Conservation (phyloP, 2,888 invertebrate species). For the Acholoe squamosa region DNA sequence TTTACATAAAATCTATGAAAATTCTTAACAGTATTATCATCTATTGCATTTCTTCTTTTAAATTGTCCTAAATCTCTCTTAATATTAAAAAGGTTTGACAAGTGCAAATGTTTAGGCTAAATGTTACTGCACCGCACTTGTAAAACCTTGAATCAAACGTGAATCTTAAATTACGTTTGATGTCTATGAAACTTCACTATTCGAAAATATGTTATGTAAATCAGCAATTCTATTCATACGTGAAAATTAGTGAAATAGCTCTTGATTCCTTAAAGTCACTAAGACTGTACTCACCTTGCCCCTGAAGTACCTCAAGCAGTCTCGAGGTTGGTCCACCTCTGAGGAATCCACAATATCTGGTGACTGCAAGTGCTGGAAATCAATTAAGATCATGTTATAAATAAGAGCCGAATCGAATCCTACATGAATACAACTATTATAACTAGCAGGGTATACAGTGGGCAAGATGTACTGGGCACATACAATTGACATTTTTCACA, state of each 20-base stretch:
- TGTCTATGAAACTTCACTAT: background rate
- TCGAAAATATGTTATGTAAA: background rate
- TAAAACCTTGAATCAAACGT: background rate
- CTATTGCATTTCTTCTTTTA: no score
- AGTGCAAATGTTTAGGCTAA: background rate
- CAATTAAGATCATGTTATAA: no score
- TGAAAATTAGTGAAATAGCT: background rate
- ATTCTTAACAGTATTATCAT: no score
- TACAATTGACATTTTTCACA: no score
- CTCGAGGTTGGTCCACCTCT: background rate
- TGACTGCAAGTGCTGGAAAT: background rate
- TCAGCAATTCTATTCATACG: background rate
- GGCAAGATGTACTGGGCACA: no score
- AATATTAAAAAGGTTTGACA: background rate
- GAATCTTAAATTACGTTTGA: background rate
- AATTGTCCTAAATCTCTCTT: no score
- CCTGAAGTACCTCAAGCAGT: background rate
- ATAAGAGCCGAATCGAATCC: no score
- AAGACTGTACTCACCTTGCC: background rate
- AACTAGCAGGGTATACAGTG: no score
- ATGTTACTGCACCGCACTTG: background rate
- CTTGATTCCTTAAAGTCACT: no score
- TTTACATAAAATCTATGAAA: no score
- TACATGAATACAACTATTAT: no score
- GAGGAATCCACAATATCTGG: background rate